Percentiles rank a stretch among this genome's conserved stretches.
Evolutionary conservation across 1,140 invertebrate genomes (phyloP).

Genomic region (Drosophila pandora): DNA sequence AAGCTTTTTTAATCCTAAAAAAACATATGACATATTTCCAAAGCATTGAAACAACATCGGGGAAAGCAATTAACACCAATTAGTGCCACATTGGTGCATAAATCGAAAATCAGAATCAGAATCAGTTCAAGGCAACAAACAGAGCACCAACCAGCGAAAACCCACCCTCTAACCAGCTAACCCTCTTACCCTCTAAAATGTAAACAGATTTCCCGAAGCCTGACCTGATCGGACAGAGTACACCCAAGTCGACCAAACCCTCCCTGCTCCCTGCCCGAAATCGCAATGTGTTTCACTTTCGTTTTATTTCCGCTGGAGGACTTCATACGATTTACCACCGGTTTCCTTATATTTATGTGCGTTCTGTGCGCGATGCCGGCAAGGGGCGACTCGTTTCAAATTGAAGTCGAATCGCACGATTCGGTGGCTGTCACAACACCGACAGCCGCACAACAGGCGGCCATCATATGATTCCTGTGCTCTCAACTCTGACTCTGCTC

Average conservation of each 20-base stretch:
- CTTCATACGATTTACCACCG: slow-evolving; percentile 48
- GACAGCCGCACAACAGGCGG: slow-evolving; percentile 54
- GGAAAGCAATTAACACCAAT: not conserved
- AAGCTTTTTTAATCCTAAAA: not conserved
- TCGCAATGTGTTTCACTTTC: slow-evolving; percentile 54
- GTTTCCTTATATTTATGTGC: slow-evolving; percentile 16
- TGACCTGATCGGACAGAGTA: slow-evolving; percentile 17
- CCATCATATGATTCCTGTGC: slow-evolving; percentile 70
- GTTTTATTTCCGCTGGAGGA: slow-evolving; percentile 51
- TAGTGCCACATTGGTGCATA: not conserved
- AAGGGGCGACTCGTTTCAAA: slow-evolving; percentile 26
- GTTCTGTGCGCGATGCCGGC: not conserved
- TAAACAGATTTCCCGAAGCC: slow-evolving; percentile 1
- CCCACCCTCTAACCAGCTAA: not conserved
- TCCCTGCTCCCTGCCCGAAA: slow-evolving; percentile 18
- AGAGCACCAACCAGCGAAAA: not conserved
- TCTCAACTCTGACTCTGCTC: slow-evolving; percentile 25
- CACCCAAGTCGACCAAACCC: slow-evolving; percentile 24
- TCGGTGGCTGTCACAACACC: slow-evolving; percentile 64
- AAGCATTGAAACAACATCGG: not conserved
- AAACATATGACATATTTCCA: not conserved
- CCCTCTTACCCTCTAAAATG: not conserved
- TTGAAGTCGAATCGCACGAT: slow-evolving; percentile 20
- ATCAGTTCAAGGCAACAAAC: not conserved
- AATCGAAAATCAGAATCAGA: not conserved